Conservation (phyloP, 2,113 vertebrate species). For the Merops nubicus region DNA sequence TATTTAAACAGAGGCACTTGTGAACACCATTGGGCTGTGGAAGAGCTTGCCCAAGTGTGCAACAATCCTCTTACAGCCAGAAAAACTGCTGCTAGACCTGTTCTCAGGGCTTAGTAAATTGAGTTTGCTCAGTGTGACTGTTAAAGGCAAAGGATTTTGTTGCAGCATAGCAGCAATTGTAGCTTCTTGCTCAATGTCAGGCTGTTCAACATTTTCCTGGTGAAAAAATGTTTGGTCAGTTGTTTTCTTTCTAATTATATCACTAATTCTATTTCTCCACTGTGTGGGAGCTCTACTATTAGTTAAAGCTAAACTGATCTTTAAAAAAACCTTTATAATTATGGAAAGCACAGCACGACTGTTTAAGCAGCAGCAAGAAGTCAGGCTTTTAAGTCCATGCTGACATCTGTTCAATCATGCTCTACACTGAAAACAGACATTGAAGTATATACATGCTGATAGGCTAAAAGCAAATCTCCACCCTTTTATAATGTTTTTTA, state of each 20-base stretch:
- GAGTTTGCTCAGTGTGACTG: background rate
- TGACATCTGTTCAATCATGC: background rate
- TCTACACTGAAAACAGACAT: background rate
- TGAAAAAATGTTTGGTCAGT: background rate
- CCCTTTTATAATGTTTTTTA: slow-evolving; percentile 51
- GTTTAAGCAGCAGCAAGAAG: background rate
- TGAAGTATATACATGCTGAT: background rate
- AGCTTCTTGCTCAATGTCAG: background rate
- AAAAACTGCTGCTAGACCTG: background rate
- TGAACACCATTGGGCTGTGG: background rate
- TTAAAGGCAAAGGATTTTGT: background rate
- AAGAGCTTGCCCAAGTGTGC: background rate
- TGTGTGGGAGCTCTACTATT: background rate
- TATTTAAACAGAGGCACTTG: background rate
- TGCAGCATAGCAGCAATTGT: background rate
- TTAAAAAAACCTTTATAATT: background rate
- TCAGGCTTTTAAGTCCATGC: background rate
- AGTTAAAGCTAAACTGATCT: background rate
- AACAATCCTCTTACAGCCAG: background rate
- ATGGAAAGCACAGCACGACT: background rate
- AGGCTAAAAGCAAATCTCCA: background rate
- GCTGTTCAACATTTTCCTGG: background rate
- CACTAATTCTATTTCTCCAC: background rate
- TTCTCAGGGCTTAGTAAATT: background rate
- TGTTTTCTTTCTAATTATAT: background rate